Percentiles rank a stretch among this genome's conserved stretches.
These are phyloP conservation scores for Pomatostomus ruficeps DNA, from an alignment of 2,113 vertebrate genomes.

Conservation along the genomic window DNA sequence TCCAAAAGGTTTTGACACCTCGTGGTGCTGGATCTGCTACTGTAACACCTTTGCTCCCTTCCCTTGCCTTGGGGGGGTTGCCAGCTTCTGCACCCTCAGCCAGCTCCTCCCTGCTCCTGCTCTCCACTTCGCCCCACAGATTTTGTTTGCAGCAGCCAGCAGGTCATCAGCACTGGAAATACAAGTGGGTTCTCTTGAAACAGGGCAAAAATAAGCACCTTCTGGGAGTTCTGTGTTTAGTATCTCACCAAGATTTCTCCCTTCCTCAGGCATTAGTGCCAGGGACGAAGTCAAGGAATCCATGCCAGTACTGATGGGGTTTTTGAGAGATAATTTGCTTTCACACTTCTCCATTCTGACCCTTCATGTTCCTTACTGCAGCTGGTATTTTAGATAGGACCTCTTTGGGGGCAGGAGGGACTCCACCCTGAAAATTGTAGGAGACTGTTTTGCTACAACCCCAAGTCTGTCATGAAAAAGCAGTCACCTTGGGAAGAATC, in stretches of 20 bases:
- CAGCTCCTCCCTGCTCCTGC: background rate
- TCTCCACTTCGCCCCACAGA: fast-evolving
- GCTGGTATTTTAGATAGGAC: background rate
- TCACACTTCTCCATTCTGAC: background rate
- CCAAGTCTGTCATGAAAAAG: background rate
- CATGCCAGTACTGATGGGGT: background rate
- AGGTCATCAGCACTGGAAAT: background rate
- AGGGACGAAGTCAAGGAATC: background rate
- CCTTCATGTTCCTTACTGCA: background rate
- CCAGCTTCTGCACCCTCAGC: background rate
- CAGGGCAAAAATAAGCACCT: background rate
- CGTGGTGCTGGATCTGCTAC: fast-evolving
- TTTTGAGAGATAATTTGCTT: background rate
- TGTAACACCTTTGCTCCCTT: background rate
- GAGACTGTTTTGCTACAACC: background rate
- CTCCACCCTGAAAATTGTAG: background rate
- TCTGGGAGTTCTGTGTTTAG: background rate
- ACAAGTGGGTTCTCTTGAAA: background rate
- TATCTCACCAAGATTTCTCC: background rate
- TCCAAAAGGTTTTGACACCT: background rate
- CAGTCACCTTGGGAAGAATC: background rate
- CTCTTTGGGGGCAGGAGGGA: background rate
- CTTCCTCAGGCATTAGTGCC: background rate
- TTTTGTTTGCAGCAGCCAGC: background rate
- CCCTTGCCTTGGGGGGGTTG: background rate